phyloP scores from a whole-genome alignment of 2,113 vertebrate genomes.

The Crotalus horridus region DNA sequence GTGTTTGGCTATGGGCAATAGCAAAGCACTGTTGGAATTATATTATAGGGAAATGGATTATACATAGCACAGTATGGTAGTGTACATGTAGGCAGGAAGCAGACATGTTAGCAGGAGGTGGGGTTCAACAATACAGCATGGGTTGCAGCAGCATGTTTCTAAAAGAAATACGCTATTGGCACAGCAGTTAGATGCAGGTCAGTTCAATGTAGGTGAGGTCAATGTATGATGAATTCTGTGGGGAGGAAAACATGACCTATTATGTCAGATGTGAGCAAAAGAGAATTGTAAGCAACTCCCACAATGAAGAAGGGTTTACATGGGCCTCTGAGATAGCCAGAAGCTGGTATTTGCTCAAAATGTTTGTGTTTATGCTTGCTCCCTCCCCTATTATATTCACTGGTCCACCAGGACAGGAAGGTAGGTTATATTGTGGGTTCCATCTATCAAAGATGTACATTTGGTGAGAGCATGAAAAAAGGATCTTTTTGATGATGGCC shows the following conservation, averaged over 20 bases:
- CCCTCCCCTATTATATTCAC: neutral
- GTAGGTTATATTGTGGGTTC: neutral
- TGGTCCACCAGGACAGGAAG: neutral
- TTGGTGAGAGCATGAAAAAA: neutral
- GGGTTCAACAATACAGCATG: neutral
- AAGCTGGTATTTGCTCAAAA: neutral
- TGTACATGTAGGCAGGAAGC: neutral
- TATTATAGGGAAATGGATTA: neutral
- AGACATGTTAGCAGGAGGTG: neutral
- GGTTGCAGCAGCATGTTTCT: neutral
- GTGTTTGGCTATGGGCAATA: neutral
- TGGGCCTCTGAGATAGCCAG: neutral
- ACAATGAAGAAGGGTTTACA: neutral
- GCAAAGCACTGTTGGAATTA: neutral
- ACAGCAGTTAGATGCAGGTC: neutral
- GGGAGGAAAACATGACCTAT: neutral
- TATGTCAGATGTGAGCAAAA: neutral
- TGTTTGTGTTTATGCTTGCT: neutral
- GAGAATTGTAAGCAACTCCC: neutral
- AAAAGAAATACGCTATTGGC: neutral
- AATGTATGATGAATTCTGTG: neutral
- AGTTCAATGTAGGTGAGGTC: neutral
- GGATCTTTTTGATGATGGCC: too few relatives aligned
- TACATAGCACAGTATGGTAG: neutral
- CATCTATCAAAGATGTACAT: neutral